Conservation (phyloP, 1,140 invertebrate genomes). For the Aradophagus sp. region DNA sequence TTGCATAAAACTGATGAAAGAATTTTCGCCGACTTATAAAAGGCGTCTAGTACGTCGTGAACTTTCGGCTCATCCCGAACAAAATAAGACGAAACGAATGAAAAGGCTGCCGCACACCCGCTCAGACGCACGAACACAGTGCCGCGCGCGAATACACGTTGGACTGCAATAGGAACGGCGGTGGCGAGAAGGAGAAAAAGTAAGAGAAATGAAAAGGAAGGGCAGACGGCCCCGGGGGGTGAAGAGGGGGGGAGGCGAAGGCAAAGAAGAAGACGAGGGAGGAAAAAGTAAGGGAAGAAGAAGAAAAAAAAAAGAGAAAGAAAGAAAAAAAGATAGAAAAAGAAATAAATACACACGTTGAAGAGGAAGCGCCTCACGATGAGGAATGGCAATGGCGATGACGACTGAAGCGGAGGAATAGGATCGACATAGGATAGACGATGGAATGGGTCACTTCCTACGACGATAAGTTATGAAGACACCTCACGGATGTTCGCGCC, state of each 20-base stretch:
- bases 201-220: conserved; percentile 36
- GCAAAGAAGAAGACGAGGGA: background rate
- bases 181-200: conserved; percentile 25
- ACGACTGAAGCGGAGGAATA: conserved; percentile 53
- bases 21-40: conserved; percentile 46
- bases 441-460: conserved; percentile 67
- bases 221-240: background rate
- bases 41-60: conserved; percentile 43
- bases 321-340: conserved; percentile 16
- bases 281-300: conserved; percentile 3
- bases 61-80: conserved; percentile 47
- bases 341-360: conserved; percentile 49
- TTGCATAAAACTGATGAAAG: conserved; percentile 43
- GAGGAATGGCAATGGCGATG: conserved; percentile 54
- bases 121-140: too few species aligned
- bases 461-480: conserved; percentile 70
- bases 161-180: conserved; percentile 32
- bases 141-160: too few species aligned
- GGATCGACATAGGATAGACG: conserved; percentile 36
- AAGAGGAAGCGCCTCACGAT: conserved; percentile 39
- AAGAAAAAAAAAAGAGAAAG: conserved; percentile 34
- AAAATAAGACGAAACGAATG: conserved; percentile 49
- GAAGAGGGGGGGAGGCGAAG: too few species aligned
- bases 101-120: conserved; percentile 53
- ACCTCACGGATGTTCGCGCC: conserved; percentile 70